Evolutionary conservation across 2,797 vertebrate genomes (phyloP), one percentile per base, ranked within the genome.

Genomic region (Jordanella pulchra): DNA sequence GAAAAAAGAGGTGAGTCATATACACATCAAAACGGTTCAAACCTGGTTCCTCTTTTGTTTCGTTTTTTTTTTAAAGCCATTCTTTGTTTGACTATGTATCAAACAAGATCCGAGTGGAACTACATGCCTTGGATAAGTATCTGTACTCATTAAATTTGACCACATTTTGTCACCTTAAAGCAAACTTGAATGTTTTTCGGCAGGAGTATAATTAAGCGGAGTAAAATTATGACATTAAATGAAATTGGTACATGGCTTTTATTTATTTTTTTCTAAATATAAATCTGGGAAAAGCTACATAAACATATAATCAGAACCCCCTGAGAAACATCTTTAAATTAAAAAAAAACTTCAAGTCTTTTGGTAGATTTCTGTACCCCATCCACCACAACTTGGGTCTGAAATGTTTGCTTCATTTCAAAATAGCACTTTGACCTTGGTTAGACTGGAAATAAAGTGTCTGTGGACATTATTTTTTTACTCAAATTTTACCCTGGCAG

Each of bases 81-180:
- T 77, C 70, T 80, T 83, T 86, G 82, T 86, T 81, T 74, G 44
- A 44, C 72, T 79, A 77, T 71, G 77, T 76, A 79, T 89, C 79
- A 82, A 71, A 30, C 63, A 51, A 54, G 67, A 80, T 72, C 79
- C 39, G 69, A 76, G 69, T 71, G 28, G 47, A 69, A 70, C 73
- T 69, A 55, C 76, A 48, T 9, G 35, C 39, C 23, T 44, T 25
- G n/a, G 13, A 15, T 25, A 25, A 42, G 39, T 44, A 63, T n/a
- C 23, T 13, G 0, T 44, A 25, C 23, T 35, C 30, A 63, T 42
- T 44, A 3, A 17, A 1, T 13, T 63, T 63, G n/a, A 25, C 23
- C 2, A n/a, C 35, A 44, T 42, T 25, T 44, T 44, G n/a, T 42
- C 60, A 15, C 60, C 42, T 27, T 54, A 54, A n/a, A 27, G 42